Evolutionary conservation across 2,888 invertebrate genomes (phyloP).

Genomic region (Lymantria monacha): DNA sequence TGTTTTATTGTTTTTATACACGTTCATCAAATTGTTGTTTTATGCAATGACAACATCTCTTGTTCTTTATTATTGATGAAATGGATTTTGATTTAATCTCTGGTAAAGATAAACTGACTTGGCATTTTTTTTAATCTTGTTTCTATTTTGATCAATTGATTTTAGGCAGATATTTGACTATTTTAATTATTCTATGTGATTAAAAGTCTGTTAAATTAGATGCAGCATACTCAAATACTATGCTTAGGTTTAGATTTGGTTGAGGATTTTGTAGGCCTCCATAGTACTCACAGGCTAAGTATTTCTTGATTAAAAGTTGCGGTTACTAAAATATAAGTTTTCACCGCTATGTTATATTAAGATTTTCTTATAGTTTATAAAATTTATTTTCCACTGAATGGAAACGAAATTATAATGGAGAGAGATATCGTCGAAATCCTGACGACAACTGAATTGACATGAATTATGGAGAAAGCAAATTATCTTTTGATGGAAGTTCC

Average conservation of each 20-base stretch:
- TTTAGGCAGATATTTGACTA: no score
- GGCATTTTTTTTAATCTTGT: neutral
- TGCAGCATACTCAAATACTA: no score
- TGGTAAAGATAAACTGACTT: neutral
- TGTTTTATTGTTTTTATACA: conserved; percentile 36
- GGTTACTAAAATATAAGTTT: neutral
- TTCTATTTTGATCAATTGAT: no score
- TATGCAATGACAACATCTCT: conserved; percentile 14
- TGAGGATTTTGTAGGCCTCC: no score
- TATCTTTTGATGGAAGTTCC: conserved; percentile 30
- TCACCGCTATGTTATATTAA: conserved; percentile 41
- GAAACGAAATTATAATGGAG: neutral
- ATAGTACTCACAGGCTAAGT: no score
- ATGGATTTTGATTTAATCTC: neutral
- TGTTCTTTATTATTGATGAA: conserved; percentile 24
- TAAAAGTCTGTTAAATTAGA: no score
- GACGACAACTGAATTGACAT: conserved; percentile 21
- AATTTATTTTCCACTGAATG: conserved; percentile 19
- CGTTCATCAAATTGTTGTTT: conserved; percentile 27
- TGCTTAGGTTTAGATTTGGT: no score
- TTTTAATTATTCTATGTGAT: no score
- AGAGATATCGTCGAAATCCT: conserved; percentile 8
- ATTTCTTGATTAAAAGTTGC: neutral
- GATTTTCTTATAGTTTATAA: conserved; percentile 12
- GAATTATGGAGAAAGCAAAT: conserved; percentile 36